Base-by-base conservation (phyloP, 2,888 invertebrate species). In the Drosophila infuscata region DNA sequence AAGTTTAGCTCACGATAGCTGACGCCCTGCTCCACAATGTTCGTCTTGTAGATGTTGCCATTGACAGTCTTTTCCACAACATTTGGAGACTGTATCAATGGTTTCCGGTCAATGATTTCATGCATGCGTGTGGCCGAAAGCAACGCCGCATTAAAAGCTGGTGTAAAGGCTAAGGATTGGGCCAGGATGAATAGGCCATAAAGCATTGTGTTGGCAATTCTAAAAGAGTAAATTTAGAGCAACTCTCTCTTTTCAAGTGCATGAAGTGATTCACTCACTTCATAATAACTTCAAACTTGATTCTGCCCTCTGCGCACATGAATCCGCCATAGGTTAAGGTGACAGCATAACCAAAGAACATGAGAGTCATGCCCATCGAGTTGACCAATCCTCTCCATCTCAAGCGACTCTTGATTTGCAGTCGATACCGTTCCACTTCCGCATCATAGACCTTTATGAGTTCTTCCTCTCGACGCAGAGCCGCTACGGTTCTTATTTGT, bases 141-240 rank as follows among this genome's bases (percentile, higher is more conserved):
- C 61, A 96, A 94, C 0, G 96, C 96, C 7, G 95, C 95, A 73
- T 95, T 95, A 88, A 96, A 96, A 91, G 96, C 96, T 0, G 96
- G 96, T 0, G 96, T 96, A 88, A 96, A 96, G 5, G 96, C 96
- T 17, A 96, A 92, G 4, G 96, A 95, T 86, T 96, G 96, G 0
- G 96, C 96, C 92, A 96, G 94, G 94, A 96, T 96, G 95, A 96
- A 96, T 0, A 96, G 95, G 1, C 96, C 96, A 86, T 96, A 96
- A 15, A 96, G 94, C 56, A 97, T 92, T 3, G 96, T 95, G 88
- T 96, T 96, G 3, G 96, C 95, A 32, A 96, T 96, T 89, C 96
- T 96, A 88, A 7, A 89, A 6, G 90, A 15, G 83, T 56, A 20
- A 64, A 7, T 17, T 17, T 38, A 12, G n/a, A 33, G 33, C 11